A percentile compares a stretch with the other conserved stretches of the same genome.
These are phyloP conservation scores for Alligator sinensis DNA, from an alignment of 2,113 vertebrate genomes.

Conservation along the genomic window DNA sequence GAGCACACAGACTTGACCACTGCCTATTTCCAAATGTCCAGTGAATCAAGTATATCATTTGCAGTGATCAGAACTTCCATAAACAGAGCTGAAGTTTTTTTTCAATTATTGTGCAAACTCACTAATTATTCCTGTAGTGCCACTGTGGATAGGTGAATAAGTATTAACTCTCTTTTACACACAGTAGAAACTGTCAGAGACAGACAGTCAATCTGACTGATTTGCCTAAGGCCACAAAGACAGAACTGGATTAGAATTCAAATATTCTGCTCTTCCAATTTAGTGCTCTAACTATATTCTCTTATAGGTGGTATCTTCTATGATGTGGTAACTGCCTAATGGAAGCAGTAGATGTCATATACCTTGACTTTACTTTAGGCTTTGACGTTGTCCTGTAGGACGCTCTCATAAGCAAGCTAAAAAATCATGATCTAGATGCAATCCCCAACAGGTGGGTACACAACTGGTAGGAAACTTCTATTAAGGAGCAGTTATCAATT, in stretches of 20 bases:
- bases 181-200: neutral
- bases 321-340: too few relatives aligned
- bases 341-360: too few relatives aligned
- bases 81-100: neutral
- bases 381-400: too few relatives aligned
- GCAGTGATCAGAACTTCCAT: neutral
- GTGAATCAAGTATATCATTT: neutral
- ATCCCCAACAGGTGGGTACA: too few relatives aligned
- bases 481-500: too few relatives aligned
- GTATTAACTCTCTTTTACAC: neutral
- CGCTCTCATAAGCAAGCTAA: too few relatives aligned
- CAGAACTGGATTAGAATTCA: rapidly evolving
- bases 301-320: neutral
- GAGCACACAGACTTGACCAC: rapidly evolving
- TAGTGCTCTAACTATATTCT: rapidly evolving
- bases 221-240: neutral
- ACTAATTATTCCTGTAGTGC: neutral
- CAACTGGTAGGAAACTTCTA: too few relatives aligned
- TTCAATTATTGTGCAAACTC: neutral
- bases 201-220: rapidly evolving
- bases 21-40: neutral
- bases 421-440: too few relatives aligned
- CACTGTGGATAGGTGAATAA: neutral
- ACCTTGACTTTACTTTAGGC: too few relatives aligned
- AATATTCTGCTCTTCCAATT: neutral